Conservation (phyloP, 2,888 invertebrate species). For the Willowsia nigromaculata region DNA sequence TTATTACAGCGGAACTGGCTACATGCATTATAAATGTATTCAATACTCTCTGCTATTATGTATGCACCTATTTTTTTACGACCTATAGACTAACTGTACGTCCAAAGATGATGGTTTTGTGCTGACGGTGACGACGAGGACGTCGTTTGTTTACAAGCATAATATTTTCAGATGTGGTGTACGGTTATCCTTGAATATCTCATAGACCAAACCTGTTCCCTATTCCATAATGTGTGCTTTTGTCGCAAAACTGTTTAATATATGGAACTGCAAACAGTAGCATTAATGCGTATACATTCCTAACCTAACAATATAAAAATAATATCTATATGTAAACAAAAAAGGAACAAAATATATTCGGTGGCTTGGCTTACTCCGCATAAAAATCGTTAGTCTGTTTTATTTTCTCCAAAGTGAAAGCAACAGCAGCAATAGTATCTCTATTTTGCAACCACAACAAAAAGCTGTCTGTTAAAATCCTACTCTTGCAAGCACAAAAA, state of each 20-base stretch:
- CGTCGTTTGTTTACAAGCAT: background rate
- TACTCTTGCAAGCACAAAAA: background rate
- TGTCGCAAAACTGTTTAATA: too few species aligned
- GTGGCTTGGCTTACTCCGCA: background rate
- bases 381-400: background rate
- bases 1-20: background rate
- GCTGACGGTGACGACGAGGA: background rate
- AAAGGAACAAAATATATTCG: slow-evolving; percentile 32
- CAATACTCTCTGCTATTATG: background rate
- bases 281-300: too few species aligned
- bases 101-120: background rate
- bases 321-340: background rate
- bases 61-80: background rate
- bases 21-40: background rate
- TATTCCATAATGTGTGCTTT: too few species aligned
- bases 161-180: slow-evolving; percentile 3
- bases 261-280: too few species aligned
- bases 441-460: slow-evolving; percentile 15
- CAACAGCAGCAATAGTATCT: too few species aligned
- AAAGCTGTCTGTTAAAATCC: background rate
- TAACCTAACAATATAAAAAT: too few species aligned
- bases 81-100: background rate
- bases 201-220: too few species aligned
- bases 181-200: background rate
- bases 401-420: background rate